Percentiles rank a stretch among this genome's conserved stretches.
phyloP scores from a whole-genome alignment of 2,888 invertebrate genomes.

The Amaurobius ferox region DNA sequence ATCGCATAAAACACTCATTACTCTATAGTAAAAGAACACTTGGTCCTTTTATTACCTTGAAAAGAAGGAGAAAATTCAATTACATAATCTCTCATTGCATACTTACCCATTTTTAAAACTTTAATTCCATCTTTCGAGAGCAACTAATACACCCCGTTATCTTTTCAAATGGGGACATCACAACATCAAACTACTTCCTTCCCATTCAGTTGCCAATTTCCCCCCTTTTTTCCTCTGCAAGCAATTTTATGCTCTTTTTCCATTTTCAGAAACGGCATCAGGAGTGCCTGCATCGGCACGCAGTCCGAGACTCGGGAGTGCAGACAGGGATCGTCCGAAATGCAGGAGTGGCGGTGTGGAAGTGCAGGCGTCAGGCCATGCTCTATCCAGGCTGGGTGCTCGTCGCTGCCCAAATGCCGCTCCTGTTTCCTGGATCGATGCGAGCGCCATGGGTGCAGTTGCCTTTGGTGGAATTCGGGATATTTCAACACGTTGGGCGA shows the following conservation, averaged over 20 bases:
- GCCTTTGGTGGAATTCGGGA: slow-evolving; percentile 12
- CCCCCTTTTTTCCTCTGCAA: neutral
- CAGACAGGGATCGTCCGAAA: neutral
- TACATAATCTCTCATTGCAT: neutral
- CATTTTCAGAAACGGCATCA: neutral
- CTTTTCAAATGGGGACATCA: neutral
- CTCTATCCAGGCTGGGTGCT: slow-evolving; percentile 11
- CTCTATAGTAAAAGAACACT: too few relatives aligned
- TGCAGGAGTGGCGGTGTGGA: slow-evolving; percentile 8
- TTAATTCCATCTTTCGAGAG: neutral
- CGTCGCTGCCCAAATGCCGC: slow-evolving; percentile 5
- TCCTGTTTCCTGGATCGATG: slow-evolving; percentile 20
- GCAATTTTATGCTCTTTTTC: neutral
- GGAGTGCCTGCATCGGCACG: slow-evolving; percentile 11
- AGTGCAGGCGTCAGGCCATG: slow-evolving; percentile 15
- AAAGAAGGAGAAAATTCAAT: neutral
- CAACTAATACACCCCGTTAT: neutral
- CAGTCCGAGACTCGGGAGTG: slow-evolving; percentile 1
- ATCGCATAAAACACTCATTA: too few relatives aligned
- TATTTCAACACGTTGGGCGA: slow-evolving; percentile 15
- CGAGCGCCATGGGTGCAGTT: slow-evolving; percentile 16
- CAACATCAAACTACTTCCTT: neutral
- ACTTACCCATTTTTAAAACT: slow-evolving; percentile 9
- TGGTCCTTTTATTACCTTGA: neutral
- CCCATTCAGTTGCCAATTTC: neutral